A percentile compares a stretch with the other conserved stretches of the same genome.
phyloP scores from a whole-genome alignment of 2,113 vertebrate species.

The Pseudois nayaur region DNA sequence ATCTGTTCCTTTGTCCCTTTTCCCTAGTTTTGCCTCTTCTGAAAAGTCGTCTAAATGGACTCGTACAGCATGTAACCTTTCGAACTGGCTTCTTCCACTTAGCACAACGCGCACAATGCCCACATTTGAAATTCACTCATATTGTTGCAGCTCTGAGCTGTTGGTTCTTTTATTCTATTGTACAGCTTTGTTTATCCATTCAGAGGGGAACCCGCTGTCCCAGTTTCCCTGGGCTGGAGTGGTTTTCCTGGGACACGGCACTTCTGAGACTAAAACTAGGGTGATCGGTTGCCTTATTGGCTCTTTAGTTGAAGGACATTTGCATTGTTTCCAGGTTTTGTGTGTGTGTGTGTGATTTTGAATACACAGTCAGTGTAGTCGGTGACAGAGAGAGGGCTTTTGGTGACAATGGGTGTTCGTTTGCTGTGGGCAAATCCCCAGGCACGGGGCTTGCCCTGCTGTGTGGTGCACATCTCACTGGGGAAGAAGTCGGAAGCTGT shows the following conservation, averaged over 20 bases:
- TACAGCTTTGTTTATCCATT: accelerated
- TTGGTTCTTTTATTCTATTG: background rate
- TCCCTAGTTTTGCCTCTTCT: background rate
- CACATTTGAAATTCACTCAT: accelerated
- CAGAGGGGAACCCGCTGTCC: too few relatives aligned
- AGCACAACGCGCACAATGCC: accelerated
- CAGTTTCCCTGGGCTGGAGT: accelerated
- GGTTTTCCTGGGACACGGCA: background rate
- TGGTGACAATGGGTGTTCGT: background rate
- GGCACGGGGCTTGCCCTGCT: background rate
- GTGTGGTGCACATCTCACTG: accelerated
- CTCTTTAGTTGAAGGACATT: background rate
- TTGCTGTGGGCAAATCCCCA: background rate
- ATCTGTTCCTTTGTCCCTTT: background rate
- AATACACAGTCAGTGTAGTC: background rate
- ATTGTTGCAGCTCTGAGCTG: accelerated
- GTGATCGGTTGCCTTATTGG: accelerated
- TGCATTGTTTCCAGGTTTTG: background rate
- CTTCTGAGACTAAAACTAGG: too few relatives aligned
- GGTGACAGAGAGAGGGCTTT: background rate
- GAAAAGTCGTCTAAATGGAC: background rate
- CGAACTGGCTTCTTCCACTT: accelerated
- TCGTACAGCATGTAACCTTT: accelerated
- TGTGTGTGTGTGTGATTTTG: background rate
- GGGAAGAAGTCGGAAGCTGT: accelerated